Evolutionary conservation across 2,797 vertebrate species (phyloP).

Genomic region (Neomorphus geoffroyi): DNA sequence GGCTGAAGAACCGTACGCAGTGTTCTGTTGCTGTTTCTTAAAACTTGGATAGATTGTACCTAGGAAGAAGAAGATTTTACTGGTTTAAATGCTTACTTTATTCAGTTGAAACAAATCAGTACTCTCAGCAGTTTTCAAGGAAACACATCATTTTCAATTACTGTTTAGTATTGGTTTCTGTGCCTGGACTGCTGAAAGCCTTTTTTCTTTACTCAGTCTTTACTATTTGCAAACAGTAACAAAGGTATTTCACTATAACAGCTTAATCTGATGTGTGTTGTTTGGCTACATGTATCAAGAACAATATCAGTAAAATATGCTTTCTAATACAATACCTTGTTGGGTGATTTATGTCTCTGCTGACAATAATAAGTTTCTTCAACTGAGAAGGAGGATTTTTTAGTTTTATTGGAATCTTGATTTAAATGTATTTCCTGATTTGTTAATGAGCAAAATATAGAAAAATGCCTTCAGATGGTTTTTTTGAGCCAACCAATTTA

Average conservation of each 20-base stretch:
- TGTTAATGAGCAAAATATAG: background rate
- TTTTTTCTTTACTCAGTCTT: slow-evolving; percentile 6
- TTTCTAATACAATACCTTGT: background rate
- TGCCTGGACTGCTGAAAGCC: slow-evolving; percentile 11
- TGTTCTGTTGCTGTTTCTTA: slow-evolving; percentile 52
- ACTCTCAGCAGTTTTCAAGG: slow-evolving; percentile 64
- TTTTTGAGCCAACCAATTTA: background rate
- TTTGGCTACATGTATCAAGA: slow-evolving; percentile 1
- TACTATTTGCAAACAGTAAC: slow-evolving; percentile 5
- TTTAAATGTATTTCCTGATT: background rate
- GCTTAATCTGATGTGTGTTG: background rate
- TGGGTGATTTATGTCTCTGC: background rate
- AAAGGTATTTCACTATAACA: background rate
- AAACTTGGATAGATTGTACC: slow-evolving; percentile 44
- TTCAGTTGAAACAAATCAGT: slow-evolving; percentile 62
- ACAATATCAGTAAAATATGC: slow-evolving; percentile 11
- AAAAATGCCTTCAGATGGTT: background rate
- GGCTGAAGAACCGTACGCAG: slow-evolving; percentile 17
- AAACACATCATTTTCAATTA: slow-evolving; percentile 59
- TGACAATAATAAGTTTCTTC: background rate
- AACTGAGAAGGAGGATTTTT: background rate
- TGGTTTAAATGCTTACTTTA: slow-evolving; percentile 56
- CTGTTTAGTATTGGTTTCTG: slow-evolving; percentile 50
- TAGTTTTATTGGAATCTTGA: background rate
- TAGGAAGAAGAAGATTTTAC: slow-evolving; percentile 48